A percentile compares a stretch with the other conserved stretches of the same genome.
These are phyloP conservation scores for Archips crataeganus DNA, from an alignment of 2,888 invertebrate species.

Conservation along the genomic window DNA sequence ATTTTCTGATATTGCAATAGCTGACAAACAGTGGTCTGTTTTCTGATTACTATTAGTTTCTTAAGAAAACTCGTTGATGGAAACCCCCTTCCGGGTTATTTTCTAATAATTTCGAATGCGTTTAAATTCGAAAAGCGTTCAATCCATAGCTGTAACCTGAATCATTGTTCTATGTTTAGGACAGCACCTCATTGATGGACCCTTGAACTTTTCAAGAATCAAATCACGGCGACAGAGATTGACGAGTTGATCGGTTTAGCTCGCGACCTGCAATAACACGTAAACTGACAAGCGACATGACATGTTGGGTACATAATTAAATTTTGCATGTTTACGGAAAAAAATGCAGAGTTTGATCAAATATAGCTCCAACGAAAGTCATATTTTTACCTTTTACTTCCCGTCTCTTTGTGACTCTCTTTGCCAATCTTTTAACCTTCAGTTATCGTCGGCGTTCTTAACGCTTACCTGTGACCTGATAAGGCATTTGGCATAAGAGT, in stretches of 20 bases:
- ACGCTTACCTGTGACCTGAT: too few species aligned
- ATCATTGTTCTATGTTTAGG: neutral
- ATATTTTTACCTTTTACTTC: too few species aligned
- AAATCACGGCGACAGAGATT: slow-evolving; percentile 32
- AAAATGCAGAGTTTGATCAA: neutral
- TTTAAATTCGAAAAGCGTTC: neutral
- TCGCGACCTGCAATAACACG: slow-evolving; percentile 29
- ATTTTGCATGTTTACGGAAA: slow-evolving; percentile 18
- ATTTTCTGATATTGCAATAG: too few species aligned
- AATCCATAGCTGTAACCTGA: neutral
- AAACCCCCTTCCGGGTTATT: neutral
- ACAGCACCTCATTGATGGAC: neutral
- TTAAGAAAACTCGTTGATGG: neutral
- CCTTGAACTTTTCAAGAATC: slow-evolving; percentile 28
- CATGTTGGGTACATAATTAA: slow-evolving; percentile 18
- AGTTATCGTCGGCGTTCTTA: too few species aligned
- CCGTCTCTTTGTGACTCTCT: too few species aligned
- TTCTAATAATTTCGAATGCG: neutral
- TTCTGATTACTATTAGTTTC: neutral
- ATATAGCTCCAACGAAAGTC: neutral
- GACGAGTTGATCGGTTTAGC: slow-evolving; percentile 30
- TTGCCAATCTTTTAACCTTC: too few species aligned
- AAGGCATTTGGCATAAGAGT: too few species aligned
- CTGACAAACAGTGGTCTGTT: too few species aligned
- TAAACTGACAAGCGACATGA: slow-evolving; percentile 36